Evolutionary conservation across 2,888 invertebrate species (phyloP), one percentile per base, ranked within the genome.

Genomic region (Ochlodes sylvanus): DNA sequence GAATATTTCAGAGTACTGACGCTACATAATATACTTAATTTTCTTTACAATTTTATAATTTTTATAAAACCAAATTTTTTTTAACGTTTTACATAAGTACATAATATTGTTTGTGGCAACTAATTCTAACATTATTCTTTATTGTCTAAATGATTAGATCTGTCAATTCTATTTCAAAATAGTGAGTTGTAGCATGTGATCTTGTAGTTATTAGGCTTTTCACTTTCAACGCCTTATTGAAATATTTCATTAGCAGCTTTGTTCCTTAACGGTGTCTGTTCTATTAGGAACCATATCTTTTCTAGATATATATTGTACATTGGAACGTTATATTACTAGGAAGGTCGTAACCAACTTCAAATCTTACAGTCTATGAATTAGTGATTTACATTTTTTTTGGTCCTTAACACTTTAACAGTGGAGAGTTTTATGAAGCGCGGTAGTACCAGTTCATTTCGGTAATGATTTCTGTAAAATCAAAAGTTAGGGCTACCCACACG

Each of bases 111-210:
- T 54, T 12, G 15, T 41, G 17, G 5, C 38, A 12, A 50, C 17
- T 47, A 19, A 19, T 52, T 47, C 1, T 19, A 50, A 50, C 21
- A 17, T 42, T 34, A 54, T 63, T 54, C 15, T 55, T 63, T 64
- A 64, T 34, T 56, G 1, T 15, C 6, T 56, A 62, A 58, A 62
- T 38, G 38, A 63, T 12, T 55, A 67, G 61, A 67, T 70, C 72
- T 69, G 74, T 75, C 73, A 75, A 75, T 75, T 75, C 72, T 70
- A 70, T 63, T 69, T 62, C 57, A 57, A 56, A 68, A 62, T 62
- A 60, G 27, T 27, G 5, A 27, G 60, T 47, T 60, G 47, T 58
- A 66, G 65, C 41, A 17, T 66, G 52, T 52, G 65, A 58, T 58
- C 65, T 47, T 58, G 58, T 66, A 66, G 65, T 58, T 41, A n/a